A percentile compares a stretch with the other conserved stretches of the same genome.
These are phyloP conservation scores for Dicentrarchus labrax DNA, from an alignment of 2,113 vertebrate genomes.

Conservation along the genomic window DNA sequence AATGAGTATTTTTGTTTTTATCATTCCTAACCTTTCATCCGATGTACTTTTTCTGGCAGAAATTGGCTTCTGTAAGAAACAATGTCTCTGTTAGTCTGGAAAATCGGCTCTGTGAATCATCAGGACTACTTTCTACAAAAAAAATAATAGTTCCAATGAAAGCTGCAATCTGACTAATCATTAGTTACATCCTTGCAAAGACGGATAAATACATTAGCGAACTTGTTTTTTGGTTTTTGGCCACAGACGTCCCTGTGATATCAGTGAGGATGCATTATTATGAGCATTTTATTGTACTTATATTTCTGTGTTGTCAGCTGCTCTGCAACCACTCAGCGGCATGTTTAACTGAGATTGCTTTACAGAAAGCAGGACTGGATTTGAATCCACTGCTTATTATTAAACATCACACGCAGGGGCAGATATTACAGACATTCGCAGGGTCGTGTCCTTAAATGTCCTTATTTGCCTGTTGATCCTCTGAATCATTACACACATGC, in stretches of 20 bases:
- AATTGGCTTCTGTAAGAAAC: not conserved
- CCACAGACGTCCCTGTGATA: not conserved
- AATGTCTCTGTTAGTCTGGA: not conserved
- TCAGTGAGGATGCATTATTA: not conserved
- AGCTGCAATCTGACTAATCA: not conserved
- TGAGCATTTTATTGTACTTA: constrained; percentile 6
- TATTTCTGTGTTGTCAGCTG: not conserved
- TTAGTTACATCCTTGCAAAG: not conserved
- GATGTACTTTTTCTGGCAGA: not conserved
- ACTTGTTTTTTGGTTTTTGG: not conserved
- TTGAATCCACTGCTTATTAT: constrained; percentile 5
- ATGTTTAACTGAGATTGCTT: constrained; percentile 17
- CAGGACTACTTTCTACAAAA: not conserved
- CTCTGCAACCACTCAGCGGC: not conserved
- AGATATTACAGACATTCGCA: constrained; percentile 14
- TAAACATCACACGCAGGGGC: constrained; percentile 19
- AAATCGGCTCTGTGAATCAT: not conserved
- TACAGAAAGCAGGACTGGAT: not conserved
- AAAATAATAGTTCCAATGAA: not conserved
- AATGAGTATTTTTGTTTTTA: not conserved
- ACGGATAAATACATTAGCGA: not conserved
- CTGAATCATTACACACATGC: constrained; percentile 21
- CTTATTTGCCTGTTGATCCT: not conserved
- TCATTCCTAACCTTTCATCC: not conserved
- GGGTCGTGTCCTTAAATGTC: constrained; percentile 47